These are phyloP conservation scores for Agonopterix arenella DNA, from an alignment of 2,888 invertebrate species.

Conservation along the genomic window DNA sequence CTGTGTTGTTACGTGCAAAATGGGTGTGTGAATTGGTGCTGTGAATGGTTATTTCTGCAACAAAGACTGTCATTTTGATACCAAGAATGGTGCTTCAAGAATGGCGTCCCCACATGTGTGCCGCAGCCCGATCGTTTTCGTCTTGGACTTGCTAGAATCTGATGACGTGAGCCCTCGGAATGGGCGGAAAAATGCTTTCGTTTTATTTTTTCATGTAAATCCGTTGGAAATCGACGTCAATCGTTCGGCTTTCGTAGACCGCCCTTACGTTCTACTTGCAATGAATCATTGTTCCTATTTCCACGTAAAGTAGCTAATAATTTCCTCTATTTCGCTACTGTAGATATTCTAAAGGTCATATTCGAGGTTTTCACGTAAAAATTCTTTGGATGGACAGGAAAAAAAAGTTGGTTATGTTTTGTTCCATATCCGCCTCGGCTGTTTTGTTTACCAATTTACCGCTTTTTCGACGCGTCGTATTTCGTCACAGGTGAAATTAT, in stretches of 20 bases:
- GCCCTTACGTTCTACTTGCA: slow-evolving; percentile 44
- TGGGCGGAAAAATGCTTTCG: slow-evolving; percentile 40
- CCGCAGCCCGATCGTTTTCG: slow-evolving; percentile 64
- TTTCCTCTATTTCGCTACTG: slow-evolving; percentile 21
- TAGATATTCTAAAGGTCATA: background rate
- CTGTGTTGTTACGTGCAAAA: slow-evolving; percentile 53
- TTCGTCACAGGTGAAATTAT: slow-evolving; percentile 4
- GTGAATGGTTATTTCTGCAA: slow-evolving; percentile 61
- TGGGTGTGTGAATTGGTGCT: slow-evolving; percentile 49
- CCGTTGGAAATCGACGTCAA: slow-evolving; percentile 32
- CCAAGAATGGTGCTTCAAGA: slow-evolving; percentile 81
- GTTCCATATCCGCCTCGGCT: slow-evolving; percentile 35
- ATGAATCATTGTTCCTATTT: slow-evolving; percentile 68
- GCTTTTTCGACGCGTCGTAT: slow-evolving; percentile 22
- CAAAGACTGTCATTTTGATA: slow-evolving; percentile 79
- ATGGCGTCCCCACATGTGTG: slow-evolving; percentile 88
- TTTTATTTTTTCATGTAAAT: slow-evolving; percentile 30
- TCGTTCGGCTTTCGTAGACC: slow-evolving; percentile 30
- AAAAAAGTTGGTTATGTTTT: slow-evolving; percentile 19
- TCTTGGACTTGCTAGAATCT: slow-evolving; percentile 50
- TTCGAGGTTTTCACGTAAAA: slow-evolving; percentile 6
- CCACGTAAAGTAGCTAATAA: slow-evolving; percentile 42
- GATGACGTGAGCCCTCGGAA: slow-evolving; percentile 57
- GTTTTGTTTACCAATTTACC: slow-evolving; percentile 67
- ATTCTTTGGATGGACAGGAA: slow-evolving; percentile 6